A percentile compares a stretch with the other conserved stretches of the same genome.
Conservation (phyloP, 2,113 vertebrate genomes). For the Neolamprologus hecqui region DNA sequence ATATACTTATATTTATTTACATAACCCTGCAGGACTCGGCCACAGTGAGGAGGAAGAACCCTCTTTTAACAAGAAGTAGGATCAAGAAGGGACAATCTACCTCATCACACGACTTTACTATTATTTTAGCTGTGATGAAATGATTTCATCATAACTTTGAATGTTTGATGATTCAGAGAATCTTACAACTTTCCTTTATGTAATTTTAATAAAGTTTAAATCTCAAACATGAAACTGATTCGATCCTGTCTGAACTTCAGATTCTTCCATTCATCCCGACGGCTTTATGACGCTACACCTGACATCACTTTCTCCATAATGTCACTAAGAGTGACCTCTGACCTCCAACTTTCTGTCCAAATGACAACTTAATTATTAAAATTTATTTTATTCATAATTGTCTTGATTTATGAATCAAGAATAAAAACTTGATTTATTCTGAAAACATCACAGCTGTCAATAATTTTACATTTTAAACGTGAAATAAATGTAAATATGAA, state of each 20-base stretch:
- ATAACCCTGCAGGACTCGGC: neutral
- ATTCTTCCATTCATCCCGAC: neutral
- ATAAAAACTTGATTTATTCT: neutral
- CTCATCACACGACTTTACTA: neutral
- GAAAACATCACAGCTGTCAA: neutral
- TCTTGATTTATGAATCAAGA: neutral
- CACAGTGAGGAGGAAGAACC: neutral
- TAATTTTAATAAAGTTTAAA: neutral
- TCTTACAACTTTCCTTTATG: neutral
- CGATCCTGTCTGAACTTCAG: neutral
- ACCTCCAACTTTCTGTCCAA: neutral
- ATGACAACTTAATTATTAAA: neutral
- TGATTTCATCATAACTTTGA: neutral
- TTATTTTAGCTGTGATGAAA: neutral
- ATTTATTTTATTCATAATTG: neutral
- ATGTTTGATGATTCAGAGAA: neutral
- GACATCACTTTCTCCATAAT: neutral
- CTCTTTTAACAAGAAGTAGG: neutral
- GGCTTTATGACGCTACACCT: neutral
- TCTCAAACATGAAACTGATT: neutral
- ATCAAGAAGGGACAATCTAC: neutral
- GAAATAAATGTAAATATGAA: neutral
- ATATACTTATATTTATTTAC: neutral
- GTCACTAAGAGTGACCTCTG: neutral
- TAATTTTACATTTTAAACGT: neutral